Percentiles rank a stretch among this genome's conserved stretches.
These are phyloP conservation scores for Acrocyrtus sp. DNA, from an alignment of 2,888 invertebrate genomes.

Conservation along the genomic window DNA sequence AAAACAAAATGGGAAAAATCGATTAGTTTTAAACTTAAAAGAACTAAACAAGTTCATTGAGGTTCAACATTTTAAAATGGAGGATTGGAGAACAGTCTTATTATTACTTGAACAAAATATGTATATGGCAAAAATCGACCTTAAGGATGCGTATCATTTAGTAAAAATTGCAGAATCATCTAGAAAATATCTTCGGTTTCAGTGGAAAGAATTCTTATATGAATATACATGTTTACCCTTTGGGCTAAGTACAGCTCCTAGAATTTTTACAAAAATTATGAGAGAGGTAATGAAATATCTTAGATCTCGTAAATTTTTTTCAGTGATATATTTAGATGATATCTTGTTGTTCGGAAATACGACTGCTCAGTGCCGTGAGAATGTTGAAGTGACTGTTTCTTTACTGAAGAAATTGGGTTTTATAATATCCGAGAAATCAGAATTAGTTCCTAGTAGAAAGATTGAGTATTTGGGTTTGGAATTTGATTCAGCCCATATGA, in stretches of 20 bases:
- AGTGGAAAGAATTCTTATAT: background rate
- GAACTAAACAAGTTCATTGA: constrained; percentile 36
- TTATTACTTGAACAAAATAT: background rate
- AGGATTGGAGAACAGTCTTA: constrained; percentile 30
- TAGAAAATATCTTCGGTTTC: constrained; percentile 25
- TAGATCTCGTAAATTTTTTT: too few relatives aligned
- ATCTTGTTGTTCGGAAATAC: too few relatives aligned
- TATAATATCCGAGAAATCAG: too few relatives aligned
- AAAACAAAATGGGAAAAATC: constrained; percentile 14
- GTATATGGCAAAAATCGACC: constrained; percentile 32
- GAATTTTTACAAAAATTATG: constrained; percentile 17
- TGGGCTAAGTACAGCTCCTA: constrained; percentile 9
- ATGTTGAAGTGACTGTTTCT: too few relatives aligned
- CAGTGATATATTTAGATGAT: too few relatives aligned
- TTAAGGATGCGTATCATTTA: constrained; percentile 41
- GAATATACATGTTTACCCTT: constrained; percentile 33
- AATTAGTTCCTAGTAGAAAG: too few relatives aligned
- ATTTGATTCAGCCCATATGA: too few relatives aligned
- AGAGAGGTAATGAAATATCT: constrained; percentile 5
- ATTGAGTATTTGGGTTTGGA: too few relatives aligned
- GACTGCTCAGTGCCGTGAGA: too few relatives aligned
- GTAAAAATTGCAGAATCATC: background rate
- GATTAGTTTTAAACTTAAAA: constrained; percentile 41
- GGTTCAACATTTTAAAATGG: constrained; percentile 42
- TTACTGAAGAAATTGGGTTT: too few relatives aligned